These are phyloP conservation scores for Physella acuta DNA, from an alignment of 1,140 invertebrate species.

Conservation along the genomic window DNA sequence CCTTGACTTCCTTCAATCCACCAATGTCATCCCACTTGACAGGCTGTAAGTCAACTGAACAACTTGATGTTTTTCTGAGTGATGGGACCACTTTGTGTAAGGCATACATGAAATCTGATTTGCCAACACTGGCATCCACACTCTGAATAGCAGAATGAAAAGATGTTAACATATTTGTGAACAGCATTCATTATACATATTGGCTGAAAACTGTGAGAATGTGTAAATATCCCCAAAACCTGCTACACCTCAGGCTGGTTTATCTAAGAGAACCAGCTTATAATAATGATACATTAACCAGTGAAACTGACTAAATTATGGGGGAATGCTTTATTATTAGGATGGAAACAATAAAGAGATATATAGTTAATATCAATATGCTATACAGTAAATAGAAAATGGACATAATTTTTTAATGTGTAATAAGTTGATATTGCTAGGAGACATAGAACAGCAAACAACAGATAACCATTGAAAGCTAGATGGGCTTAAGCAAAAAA, in stretches of 20 bases:
- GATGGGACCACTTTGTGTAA: constrained; percentile 79
- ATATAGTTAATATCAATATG: too few relatives aligned
- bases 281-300: background rate
- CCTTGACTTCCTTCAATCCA: constrained; percentile 80
- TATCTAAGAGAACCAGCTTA: background rate
- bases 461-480: too few relatives aligned
- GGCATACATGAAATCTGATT: constrained; percentile 73
- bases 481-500: too few relatives aligned
- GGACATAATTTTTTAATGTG: too few relatives aligned
- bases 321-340: too few relatives aligned
- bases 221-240: background rate
- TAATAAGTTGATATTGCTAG: too few relatives aligned
- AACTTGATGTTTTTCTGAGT: constrained; percentile 62
- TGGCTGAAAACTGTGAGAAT: background rate
- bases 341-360: too few relatives aligned
- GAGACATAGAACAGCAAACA: too few relatives aligned
- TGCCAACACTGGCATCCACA: too few relatives aligned
- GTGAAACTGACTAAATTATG: too few relatives aligned
- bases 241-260: background rate
- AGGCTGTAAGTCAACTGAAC: constrained; percentile 44
- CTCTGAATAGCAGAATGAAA: background rate
- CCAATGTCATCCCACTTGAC: constrained; percentile 85
- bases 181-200: background rate
- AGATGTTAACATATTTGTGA: background rate
- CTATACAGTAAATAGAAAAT: too few relatives aligned